These are phyloP conservation scores for Toxotes jaculatrix DNA, from an alignment of 2,113 vertebrate species.

Conservation along the genomic window DNA sequence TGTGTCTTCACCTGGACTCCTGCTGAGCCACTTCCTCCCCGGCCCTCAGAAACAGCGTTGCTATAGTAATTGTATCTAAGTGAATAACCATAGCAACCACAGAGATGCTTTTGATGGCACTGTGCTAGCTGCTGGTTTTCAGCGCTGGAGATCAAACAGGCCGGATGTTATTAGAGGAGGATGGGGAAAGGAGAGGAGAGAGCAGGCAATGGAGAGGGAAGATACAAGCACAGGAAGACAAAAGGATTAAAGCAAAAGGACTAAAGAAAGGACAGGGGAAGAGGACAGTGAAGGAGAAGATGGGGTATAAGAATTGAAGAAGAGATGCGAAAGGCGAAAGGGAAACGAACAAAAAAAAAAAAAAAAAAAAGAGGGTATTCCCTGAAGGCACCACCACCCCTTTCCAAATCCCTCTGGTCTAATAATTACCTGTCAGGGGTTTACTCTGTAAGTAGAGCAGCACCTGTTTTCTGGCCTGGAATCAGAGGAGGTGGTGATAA, in stretches of 20 bases:
- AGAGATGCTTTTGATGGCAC: constrained; percentile 56
- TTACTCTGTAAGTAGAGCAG: background rate
- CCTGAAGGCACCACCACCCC: constrained; percentile 11
- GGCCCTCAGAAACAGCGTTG: constrained; percentile 52
- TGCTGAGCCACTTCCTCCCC: constrained; percentile 52
- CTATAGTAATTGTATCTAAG: constrained; percentile 69
- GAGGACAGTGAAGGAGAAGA: background rate
- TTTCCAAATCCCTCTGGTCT: background rate
- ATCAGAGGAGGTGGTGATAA: constrained; percentile 12
- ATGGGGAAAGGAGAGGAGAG: background rate
- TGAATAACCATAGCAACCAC: constrained; percentile 68
- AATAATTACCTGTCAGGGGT: constrained; percentile 8
- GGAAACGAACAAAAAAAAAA: background rate
- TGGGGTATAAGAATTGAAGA: background rate
- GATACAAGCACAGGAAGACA: background rate
- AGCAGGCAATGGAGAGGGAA: background rate
- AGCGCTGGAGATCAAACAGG: constrained; percentile 54
- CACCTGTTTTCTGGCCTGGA: constrained; percentile 22
- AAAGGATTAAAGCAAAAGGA: background rate
- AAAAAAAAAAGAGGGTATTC: background rate
- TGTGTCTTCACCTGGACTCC: constrained; percentile 51
- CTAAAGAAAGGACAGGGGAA: background rate
- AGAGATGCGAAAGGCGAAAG: background rate
- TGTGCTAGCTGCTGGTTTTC: constrained; percentile 42
- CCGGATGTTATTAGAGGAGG: background rate